These are phyloP conservation scores for Drosophila borealis DNA, from an alignment of 2,888 invertebrate genomes.

Conservation along the genomic window DNA sequence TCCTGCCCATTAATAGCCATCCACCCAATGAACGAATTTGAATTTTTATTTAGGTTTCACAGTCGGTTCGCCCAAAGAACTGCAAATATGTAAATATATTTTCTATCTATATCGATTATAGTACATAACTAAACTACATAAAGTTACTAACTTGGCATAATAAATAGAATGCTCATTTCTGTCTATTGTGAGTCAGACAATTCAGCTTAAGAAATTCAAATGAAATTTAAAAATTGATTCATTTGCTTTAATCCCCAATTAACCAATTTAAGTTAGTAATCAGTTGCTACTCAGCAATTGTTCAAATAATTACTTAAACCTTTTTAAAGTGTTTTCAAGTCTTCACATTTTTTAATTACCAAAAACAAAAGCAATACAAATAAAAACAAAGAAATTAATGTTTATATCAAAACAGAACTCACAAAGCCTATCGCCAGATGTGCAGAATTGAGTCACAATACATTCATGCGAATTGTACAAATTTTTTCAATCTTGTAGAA, in stretches of 20 bases:
- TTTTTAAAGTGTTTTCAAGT: conserved; percentile 1
- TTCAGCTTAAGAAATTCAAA: background rate
- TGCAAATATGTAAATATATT: too few relatives aligned
- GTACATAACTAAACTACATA: too few relatives aligned
- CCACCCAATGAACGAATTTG: conserved; percentile 18
- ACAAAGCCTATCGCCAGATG: conserved; percentile 48
- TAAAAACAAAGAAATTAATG: conserved; percentile 25
- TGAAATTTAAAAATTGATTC: conserved; percentile 23
- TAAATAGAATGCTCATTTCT: background rate
- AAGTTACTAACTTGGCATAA: too few relatives aligned
- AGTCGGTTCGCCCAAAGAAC: too few relatives aligned
- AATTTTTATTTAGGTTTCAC: conserved; percentile 19
- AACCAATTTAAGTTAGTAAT: conserved; percentile 3
- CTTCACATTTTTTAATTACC: conserved; percentile 6
- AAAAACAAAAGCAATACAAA: background rate
- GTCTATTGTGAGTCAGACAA: background rate
- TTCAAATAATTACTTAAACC: conserved; percentile 13
- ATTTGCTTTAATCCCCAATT: background rate
- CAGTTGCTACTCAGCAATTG: conserved; percentile 16
- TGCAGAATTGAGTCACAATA: conserved; percentile 36
- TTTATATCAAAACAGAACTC: conserved; percentile 42
- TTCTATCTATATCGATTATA: too few relatives aligned
- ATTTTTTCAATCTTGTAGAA: background rate
- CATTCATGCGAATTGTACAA: conserved; percentile 1
- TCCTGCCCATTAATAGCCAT: background rate